Base-by-base conservation (phyloP, 2,113 vertebrate genomes). In the Burhinus oedicnemus region DNA sequence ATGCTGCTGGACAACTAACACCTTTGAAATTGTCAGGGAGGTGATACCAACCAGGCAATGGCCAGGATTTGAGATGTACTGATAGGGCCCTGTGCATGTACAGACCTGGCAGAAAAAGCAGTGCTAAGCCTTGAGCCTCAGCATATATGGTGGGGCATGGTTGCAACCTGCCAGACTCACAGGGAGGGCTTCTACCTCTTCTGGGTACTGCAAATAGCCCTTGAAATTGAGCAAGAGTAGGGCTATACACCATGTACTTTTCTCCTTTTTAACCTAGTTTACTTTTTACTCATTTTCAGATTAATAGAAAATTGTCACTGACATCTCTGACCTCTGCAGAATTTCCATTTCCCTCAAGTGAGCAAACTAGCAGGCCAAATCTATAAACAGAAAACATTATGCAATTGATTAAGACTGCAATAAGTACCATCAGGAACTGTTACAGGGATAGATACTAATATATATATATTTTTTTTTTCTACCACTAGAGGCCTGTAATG, bases 401-500 rank as follows among this genome's bases (percentile, higher is more conserved):
- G 11, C 62, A 86, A 65, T 80, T 75, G 82, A 54, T 60, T 69
- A 79, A 76, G 77, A 25, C 23, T 77, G n/a, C 11, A 62, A 21
- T 78, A 57, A 77, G 32, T 27, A 34, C 8, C 30, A 47, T 29
- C 38, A 66, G 40, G 38, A 92, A 13, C 19, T 78, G 60, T 52
- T 72, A 68, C 21, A 66, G 7, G 11, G 4, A 3, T 17, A 60
- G 47, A n/a, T 64, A 26, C 32, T 72, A 25, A 40, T 25, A 25
- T 17, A 40, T 51, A 13, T 10, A 8, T 40, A 40, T 40, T 60
- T 19, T 76, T n/a, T 21, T 8, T 34, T 97, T 45, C 60, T 9
- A 81, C 97, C 98, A 96, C 97, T 93, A 98, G 97, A 96, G 97
- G 98, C 62, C 96, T 87, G 95, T n/a, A 44, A 82, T 5, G 40